phyloP scores from a whole-genome alignment of 2,113 vertebrate species.

The Carollia perspicillata region DNA sequence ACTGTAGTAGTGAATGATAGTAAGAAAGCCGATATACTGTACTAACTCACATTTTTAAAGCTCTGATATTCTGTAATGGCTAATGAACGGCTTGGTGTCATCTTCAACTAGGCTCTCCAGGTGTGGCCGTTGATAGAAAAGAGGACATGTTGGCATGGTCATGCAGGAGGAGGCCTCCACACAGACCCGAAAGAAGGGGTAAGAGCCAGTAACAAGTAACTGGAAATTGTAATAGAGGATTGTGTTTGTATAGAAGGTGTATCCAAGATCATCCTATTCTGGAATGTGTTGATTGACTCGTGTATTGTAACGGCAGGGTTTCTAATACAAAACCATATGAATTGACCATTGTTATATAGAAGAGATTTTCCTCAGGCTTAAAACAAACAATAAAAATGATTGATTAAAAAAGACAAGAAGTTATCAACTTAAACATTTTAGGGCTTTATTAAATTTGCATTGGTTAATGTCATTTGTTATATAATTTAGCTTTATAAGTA shows the following conservation, averaged over 20 bases:
- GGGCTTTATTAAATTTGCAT: constrained; percentile 49
- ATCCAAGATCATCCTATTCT: constrained; percentile 5
- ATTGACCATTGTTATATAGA: not conserved
- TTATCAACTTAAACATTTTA: constrained; percentile 15
- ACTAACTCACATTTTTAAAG: constrained; percentile 10
- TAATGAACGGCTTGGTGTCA: constrained; percentile 45
- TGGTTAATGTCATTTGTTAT: constrained; percentile 3
- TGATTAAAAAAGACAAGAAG: not conserved
- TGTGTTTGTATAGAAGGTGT: not conserved
- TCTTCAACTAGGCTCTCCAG: constrained; percentile 83
- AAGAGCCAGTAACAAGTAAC: constrained; percentile 71
- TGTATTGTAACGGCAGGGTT: not conserved
- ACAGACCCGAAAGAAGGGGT: constrained; percentile 97
- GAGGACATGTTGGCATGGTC: constrained; percentile 95
- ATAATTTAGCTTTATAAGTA: not conserved
- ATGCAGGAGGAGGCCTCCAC: constrained; percentile 92
- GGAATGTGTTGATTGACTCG: not conserved
- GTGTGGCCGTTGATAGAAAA: constrained; percentile 84
- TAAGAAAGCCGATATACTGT: not conserved
- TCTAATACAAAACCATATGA: not conserved
- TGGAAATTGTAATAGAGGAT: constrained; percentile 9
- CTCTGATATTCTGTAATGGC: constrained; percentile 40
- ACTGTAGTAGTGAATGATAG: not conserved
- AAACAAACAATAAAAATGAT: not conserved
- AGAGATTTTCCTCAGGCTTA: not conserved